Conservation (phyloP, 2,888 invertebrate genomes). For the Apodemia mormo region DNA sequence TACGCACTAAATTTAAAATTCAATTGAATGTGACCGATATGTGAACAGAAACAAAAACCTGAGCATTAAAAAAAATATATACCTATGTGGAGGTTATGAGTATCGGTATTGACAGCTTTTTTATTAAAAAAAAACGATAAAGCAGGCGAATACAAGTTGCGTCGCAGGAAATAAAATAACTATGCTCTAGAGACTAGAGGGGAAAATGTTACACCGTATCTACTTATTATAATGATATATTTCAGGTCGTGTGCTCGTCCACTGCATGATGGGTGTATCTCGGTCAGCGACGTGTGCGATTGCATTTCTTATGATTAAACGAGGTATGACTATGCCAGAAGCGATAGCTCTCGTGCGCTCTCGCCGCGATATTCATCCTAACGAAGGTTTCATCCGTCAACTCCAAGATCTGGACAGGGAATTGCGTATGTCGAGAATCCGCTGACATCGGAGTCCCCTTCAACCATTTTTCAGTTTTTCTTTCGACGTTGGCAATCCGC, state of each 20-base stretch:
- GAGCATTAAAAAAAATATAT: too few species aligned
- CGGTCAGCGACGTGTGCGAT: slow-evolving; percentile 91
- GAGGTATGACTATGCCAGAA: slow-evolving; percentile 87
- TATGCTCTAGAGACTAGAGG: too few species aligned
- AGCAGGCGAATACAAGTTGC: too few species aligned
- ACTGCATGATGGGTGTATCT: slow-evolving; percentile 91
- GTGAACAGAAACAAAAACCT: too few species aligned
- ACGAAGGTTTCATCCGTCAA: slow-evolving; percentile 90
- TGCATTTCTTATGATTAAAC: slow-evolving; percentile 91
- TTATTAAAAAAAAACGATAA: too few species aligned
- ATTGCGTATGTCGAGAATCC: slow-evolving; percentile 75
- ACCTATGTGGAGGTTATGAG: too few species aligned
- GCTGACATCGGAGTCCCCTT: slow-evolving; percentile 66
- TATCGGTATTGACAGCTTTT: too few species aligned
- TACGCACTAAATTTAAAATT: too few species aligned
- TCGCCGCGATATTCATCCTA: slow-evolving; percentile 88
- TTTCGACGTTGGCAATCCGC: slow-evolving; percentile 45
- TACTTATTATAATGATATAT: slow-evolving; percentile 26
- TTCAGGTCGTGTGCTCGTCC: slow-evolving; percentile 89
- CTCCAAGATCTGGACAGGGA: slow-evolving; percentile 86
- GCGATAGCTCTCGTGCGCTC: slow-evolving; percentile 87
- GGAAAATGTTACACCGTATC: neutral
- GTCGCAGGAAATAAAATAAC: too few species aligned
- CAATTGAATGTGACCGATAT: too few species aligned
- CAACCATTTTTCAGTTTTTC: slow-evolving; percentile 51